Percentiles rank a stretch among this genome's conserved stretches.
These are phyloP conservation scores for Cetonia aurata DNA, from an alignment of 2,888 invertebrate species.

Conservation along the genomic window DNA sequence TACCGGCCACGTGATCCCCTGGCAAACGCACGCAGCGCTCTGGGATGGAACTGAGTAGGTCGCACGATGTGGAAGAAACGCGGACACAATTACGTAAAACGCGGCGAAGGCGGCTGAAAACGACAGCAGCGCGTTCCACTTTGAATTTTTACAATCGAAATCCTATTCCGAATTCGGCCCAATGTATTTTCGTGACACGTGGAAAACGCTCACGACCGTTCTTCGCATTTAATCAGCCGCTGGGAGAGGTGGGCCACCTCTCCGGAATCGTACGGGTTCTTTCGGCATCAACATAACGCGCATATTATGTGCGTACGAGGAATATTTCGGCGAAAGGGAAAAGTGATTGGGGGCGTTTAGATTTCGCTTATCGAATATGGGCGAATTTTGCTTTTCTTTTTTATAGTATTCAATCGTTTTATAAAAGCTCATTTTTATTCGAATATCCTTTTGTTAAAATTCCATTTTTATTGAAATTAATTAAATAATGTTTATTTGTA, in stretches of 20 bases:
- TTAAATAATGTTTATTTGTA: no score
- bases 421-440: no score
- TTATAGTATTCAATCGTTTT: constrained; percentile 1
- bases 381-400: constrained; percentile 19
- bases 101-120: constrained; percentile 31
- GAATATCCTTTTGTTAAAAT: no score
- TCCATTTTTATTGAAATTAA: no score
- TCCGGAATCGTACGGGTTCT: neutral
- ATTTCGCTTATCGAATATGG: neutral
- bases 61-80: constrained; percentile 23
- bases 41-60: neutral
- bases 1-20: constrained; percentile 13
- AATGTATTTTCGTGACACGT: constrained; percentile 38
- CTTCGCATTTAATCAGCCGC: constrained; percentile 30
- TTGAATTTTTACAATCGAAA: constrained; percentile 41
- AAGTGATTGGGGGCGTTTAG: constrained; percentile 24
- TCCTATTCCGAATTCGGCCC: constrained; percentile 33
- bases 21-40: constrained; percentile 6
- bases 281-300: constrained; percentile 5
- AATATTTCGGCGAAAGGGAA: constrained; percentile 4
- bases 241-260: constrained; percentile 3
- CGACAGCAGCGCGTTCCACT: constrained; percentile 35
- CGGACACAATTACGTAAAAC: constrained; percentile 40
- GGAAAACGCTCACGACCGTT: constrained; percentile 28
- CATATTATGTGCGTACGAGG: constrained; percentile 11